Evolutionary conservation across 2,888 invertebrate species (phyloP).

Genomic region (Buathra laborator): DNA sequence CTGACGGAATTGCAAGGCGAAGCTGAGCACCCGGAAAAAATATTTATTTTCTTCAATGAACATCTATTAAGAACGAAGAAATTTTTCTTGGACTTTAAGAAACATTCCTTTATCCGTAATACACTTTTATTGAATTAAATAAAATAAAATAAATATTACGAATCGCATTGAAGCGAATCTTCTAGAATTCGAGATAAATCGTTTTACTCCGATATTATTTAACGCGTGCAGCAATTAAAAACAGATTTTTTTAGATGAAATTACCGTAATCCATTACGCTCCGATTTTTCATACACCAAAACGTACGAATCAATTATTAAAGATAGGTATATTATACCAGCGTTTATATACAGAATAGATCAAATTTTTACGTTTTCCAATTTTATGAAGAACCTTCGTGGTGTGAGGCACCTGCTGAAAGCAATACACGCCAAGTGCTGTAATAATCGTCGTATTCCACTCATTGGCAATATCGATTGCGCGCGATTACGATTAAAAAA

Average conservation of each 20-base stretch:
- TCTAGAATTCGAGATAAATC: too few relatives aligned
- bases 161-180: too few relatives aligned
- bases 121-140: too few relatives aligned
- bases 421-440: neutral
- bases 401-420: neutral
- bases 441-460: constrained; percentile 9
- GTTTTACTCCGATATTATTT: too few relatives aligned
- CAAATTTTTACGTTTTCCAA: neutral
- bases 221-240: too few relatives aligned
- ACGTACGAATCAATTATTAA: too few relatives aligned
- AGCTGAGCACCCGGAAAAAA: neutral
- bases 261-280: too few relatives aligned
- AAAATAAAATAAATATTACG: too few relatives aligned
- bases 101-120: neutral
- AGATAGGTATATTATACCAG: too few relatives aligned
- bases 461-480: neutral
- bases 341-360: neutral
- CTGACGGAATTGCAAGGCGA: neutral
- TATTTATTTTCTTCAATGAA: neutral
- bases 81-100: neutral
- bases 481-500: constrained; percentile 5
- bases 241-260: too few relatives aligned
- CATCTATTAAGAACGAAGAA: neutral
- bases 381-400: neutral
- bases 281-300: too few relatives aligned